Conservation (phyloP, 2,888 invertebrate species). For the Drosophila fungiperda region DNA sequence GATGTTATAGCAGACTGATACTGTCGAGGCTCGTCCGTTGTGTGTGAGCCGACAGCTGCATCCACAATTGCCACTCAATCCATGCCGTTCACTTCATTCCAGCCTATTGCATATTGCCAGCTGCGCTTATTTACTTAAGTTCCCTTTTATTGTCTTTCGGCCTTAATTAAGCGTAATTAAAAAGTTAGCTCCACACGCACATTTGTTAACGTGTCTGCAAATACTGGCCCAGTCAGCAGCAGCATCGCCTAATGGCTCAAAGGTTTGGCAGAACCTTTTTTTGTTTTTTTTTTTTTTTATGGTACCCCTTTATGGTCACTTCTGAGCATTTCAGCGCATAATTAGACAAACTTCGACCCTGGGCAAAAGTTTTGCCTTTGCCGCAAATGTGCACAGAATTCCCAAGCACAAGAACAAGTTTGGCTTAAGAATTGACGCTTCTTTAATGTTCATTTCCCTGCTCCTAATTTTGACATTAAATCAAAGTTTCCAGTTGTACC, state of each 20-base stretch:
- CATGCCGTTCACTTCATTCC: constrained; percentile 33
- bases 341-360: constrained; percentile 70
- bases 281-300: constrained; percentile 46
- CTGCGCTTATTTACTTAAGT: constrained; percentile 53
- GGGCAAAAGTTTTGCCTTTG: constrained; percentile 52
- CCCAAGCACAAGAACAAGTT: constrained; percentile 28
- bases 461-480: neutral
- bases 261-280: constrained; percentile 59
- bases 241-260: constrained; percentile 41
- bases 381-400: constrained; percentile 62
- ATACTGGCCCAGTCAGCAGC: constrained; percentile 29
- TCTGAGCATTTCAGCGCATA: constrained; percentile 73
- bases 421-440: constrained; percentile 8
- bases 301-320: constrained; percentile 71
- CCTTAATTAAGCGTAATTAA: constrained; percentile 77
- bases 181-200: constrained; percentile 72
- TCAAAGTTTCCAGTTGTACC: constrained; percentile 21
- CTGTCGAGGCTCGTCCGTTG: constrained; percentile 22
- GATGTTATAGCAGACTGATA: constrained; percentile 59
- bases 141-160: constrained; percentile 31
- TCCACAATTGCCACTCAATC: neutral
- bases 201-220: constrained; percentile 54
- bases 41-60: constrained; percentile 42
- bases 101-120: constrained; percentile 56
- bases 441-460: constrained; percentile 20